Evolutionary conservation across 30 jellyfish, hydroid and myxozoan genomes (phyloP).

Genomic region (Sanderia malayensis): DNA sequence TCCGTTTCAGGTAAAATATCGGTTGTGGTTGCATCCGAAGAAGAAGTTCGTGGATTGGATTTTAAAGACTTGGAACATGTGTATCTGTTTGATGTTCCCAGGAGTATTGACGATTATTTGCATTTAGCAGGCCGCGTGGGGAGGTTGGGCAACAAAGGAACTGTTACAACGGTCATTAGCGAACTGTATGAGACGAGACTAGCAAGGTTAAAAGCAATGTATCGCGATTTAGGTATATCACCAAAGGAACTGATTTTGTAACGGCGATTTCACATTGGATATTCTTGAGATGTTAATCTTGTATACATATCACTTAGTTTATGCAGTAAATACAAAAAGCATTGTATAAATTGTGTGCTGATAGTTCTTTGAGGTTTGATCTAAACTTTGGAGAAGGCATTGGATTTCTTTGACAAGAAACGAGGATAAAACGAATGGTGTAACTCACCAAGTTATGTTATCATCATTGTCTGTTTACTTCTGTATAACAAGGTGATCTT

Average conservation of each 20-base stretch:
- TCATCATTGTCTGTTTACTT: background rate
- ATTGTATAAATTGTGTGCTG: too few species aligned
- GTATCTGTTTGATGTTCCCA: slow-evolving; percentile 71
- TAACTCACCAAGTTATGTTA: too few species aligned
- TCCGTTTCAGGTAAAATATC: slow-evolving; percentile 47
- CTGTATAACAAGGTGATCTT: slow-evolving; percentile 11
- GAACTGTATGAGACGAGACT: slow-evolving; percentile 33
- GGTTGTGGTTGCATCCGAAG: slow-evolving; percentile 87
- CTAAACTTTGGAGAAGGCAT: too few species aligned
- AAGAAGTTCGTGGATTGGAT: slow-evolving; percentile 95
- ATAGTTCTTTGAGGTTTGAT: too few species aligned
- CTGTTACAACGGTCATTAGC: slow-evolving; percentile 64
- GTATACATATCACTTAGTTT: too few species aligned
- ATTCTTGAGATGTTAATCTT: too few species aligned
- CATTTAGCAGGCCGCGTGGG: slow-evolving; percentile 99
- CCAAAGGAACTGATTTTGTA: slow-evolving; percentile 26
- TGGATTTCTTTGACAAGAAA: too few species aligned
- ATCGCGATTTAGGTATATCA: slow-evolving; percentile 28
- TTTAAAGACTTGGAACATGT: slow-evolving; percentile 74
- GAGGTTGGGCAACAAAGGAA: slow-evolving; percentile 71
- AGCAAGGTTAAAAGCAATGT: slow-evolving; percentile 14
- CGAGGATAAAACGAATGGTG: too few species aligned
- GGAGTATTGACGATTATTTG: slow-evolving; percentile 68
- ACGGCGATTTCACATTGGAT: too few species aligned
- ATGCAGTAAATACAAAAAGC: too few species aligned